Percentiles rank a stretch among this genome's conserved stretches.
These are phyloP conservation scores for Drosophila nigromelanica DNA, from an alignment of 1,140 invertebrate species.

Conservation along the genomic window DNA sequence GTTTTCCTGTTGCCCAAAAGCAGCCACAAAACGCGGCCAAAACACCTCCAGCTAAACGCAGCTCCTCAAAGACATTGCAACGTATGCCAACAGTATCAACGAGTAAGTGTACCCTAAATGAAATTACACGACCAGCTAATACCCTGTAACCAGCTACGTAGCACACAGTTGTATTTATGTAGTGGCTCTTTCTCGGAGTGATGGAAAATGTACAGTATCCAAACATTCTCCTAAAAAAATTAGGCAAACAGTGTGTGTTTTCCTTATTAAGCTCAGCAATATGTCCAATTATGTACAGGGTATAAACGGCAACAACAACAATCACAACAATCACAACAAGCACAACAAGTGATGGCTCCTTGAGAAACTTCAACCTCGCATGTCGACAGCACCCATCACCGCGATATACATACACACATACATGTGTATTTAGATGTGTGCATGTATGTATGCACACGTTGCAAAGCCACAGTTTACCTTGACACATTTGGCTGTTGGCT, in stretches of 20 bases:
- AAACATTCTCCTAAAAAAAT: too few species aligned
- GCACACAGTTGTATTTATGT: too few species aligned
- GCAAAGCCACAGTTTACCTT: slow-evolving; percentile 66
- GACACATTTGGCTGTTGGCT: slow-evolving; percentile 67
- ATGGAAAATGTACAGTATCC: too few species aligned
- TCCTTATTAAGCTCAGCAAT: too few species aligned
- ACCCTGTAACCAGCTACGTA: background rate
- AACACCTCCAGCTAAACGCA: slow-evolving; percentile 44
- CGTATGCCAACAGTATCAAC: slow-evolving; percentile 4
- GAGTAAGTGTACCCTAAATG: background rate
- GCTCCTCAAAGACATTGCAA: slow-evolving; percentile 6
- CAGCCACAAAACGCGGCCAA: slow-evolving; percentile 30
- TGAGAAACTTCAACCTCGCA: slow-evolving; percentile 51
- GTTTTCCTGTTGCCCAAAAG: slow-evolving; percentile 73
- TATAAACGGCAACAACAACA: background rate
- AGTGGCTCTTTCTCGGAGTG: too few species aligned
- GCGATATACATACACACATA: too few species aligned
- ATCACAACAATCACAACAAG: background rate
- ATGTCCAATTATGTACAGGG: too few species aligned
- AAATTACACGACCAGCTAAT: background rate
- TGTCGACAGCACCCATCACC: slow-evolving; percentile 42
- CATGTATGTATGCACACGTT: slow-evolving; percentile 2
- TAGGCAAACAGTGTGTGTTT: too few species aligned
- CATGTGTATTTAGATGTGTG: background rate
- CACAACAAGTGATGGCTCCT: slow-evolving; percentile 23